Evolutionary conservation across 2,113 vertebrate species (phyloP).

Genomic region (Mohoua ochrocephala): DNA sequence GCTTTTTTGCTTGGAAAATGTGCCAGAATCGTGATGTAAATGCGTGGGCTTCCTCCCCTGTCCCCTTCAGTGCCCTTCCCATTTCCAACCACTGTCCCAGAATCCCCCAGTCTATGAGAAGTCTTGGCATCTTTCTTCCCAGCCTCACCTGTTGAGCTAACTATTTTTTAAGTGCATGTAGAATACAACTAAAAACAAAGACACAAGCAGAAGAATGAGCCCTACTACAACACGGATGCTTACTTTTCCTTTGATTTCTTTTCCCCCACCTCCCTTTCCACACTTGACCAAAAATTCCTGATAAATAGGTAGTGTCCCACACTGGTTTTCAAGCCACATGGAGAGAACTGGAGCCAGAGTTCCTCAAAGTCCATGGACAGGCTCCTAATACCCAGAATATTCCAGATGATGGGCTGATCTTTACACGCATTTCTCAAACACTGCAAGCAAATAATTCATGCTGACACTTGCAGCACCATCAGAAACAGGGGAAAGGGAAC

Average conservation of each 20-base stretch:
- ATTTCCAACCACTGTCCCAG: constrained; percentile 17
- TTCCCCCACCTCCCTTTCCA: background rate
- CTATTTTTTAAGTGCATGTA: constrained; percentile 56
- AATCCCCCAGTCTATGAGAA: constrained; percentile 39
- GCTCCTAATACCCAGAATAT: background rate
- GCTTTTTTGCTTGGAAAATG: constrained; percentile 79
- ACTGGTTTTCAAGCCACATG: background rate
- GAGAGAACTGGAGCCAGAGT: background rate
- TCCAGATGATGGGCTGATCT: background rate
- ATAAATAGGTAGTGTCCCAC: background rate
- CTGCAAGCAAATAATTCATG: background rate
- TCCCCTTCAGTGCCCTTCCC: constrained; percentile 2
- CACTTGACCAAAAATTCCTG: background rate
- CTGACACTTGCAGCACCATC: background rate
- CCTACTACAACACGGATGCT: background rate
- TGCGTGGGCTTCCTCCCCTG: constrained; percentile 69
- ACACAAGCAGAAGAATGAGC: constrained; percentile 43
- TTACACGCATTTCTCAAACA: background rate
- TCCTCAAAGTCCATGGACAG: background rate
- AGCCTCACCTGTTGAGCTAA: background rate
- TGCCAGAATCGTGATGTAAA: constrained; percentile 83
- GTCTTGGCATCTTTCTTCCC: constrained; percentile 51
- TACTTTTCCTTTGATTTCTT: constrained; percentile 28
- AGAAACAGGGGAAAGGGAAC: background rate
- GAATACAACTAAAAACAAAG: constrained; percentile 40